These are phyloP conservation scores for Nematopogon swammerdamellus DNA, from an alignment of 2,888 invertebrate species.

Conservation along the genomic window DNA sequence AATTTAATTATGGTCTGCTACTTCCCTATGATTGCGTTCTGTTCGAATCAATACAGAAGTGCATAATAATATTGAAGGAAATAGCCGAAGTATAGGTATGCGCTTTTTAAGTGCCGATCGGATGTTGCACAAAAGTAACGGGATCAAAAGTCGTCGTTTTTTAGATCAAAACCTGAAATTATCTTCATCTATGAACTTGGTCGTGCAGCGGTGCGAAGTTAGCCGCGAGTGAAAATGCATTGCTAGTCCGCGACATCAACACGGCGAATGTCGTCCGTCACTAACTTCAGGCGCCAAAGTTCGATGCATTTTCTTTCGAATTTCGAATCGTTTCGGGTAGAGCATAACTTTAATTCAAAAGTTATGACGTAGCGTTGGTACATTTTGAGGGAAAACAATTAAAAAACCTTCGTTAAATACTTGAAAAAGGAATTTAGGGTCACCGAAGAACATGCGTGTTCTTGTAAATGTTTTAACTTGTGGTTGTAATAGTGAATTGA, in stretches of 20 bases:
- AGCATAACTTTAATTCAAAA: too few species aligned
- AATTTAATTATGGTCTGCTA: neutral
- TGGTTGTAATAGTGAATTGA: neutral
- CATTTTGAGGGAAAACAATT: too few species aligned
- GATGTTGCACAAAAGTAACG: neutral
- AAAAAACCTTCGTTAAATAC: too few species aligned
- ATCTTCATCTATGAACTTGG: slow-evolving; percentile 55
- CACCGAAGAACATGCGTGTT: neutral
- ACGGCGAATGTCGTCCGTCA: slow-evolving; percentile 24
- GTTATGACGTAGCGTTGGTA: too few species aligned
- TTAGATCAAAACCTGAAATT: neutral
- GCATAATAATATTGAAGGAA: too few species aligned
- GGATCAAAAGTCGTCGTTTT: neutral
- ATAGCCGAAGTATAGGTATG: too few species aligned
- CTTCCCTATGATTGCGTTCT: too few species aligned
- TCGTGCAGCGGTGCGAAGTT: slow-evolving; percentile 34
- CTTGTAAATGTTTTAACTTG: neutral
- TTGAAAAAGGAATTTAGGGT: neutral
- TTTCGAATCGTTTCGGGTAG: too few species aligned
- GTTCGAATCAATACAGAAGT: too few species aligned
- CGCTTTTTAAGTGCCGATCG: neutral
- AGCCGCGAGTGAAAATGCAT: slow-evolving; percentile 29
- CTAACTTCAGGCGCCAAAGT: slow-evolving; percentile 17
- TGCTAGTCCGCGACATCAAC: slow-evolving; percentile 37
- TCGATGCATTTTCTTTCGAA: too few species aligned